Conservation (phyloP, 2,113 vertebrate genomes). For the Tauraco erythrolophus region DNA sequence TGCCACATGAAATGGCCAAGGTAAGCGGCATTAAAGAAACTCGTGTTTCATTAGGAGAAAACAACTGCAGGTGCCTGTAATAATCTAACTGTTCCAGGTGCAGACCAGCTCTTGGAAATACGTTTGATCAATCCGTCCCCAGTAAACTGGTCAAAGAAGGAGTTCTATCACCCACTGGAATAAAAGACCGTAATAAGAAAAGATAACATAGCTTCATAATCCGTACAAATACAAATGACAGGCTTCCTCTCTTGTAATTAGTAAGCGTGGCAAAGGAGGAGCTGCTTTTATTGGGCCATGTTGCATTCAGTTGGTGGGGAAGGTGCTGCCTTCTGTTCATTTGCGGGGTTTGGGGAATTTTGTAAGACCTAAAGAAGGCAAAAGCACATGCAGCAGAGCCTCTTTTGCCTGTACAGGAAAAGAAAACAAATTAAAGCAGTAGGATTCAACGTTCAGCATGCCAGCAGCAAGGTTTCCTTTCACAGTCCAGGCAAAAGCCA, state of each 20-base stretch:
- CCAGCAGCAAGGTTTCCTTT: not conserved
- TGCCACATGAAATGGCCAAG: not conserved
- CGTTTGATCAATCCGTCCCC: not conserved
- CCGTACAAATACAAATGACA: not conserved
- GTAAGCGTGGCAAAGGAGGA: not conserved
- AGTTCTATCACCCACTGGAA: not conserved
- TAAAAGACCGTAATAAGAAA: not conserved
- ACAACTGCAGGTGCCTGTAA: not conserved
- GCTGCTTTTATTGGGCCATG: not conserved
- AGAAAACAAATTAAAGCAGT: not conserved
- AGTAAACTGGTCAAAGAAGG: not conserved
- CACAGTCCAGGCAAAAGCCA: not conserved
- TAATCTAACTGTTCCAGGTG: not conserved
- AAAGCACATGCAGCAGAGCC: not conserved
- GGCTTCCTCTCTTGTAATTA: not conserved
- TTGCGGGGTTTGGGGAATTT: not conserved
- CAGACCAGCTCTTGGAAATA: not conserved
- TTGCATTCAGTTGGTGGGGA: not conserved
- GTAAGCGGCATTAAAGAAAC: not conserved
- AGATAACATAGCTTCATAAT: not conserved
- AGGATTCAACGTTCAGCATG: not conserved
- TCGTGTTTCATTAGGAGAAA: constrained; percentile 8
- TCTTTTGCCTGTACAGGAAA: not conserved
- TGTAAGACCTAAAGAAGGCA: not conserved
- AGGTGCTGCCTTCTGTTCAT: not conserved